Percentiles rank a stretch among this genome's conserved stretches.
Evolutionary conservation across 2,888 invertebrate genomes (phyloP).

Genomic region (Drosophila longiperda): DNA sequence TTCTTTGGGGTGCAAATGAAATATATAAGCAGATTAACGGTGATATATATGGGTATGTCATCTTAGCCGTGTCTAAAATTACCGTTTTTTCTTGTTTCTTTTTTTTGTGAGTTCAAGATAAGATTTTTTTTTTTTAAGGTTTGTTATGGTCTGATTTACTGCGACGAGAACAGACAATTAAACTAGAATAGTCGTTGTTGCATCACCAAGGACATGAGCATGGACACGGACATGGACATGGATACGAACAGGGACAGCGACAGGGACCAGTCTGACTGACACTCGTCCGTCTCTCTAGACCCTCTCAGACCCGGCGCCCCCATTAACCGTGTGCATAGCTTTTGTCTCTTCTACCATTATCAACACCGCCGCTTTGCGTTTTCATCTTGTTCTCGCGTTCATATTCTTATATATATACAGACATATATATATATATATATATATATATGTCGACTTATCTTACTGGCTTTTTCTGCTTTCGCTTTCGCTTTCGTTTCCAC

Average conservation of each 20-base stretch:
- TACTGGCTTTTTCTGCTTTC: slow-evolving; percentile 61
- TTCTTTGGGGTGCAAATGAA: background rate
- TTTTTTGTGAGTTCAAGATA: slow-evolving; percentile 21
- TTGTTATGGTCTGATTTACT: slow-evolving; percentile 70
- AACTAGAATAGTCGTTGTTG: slow-evolving; percentile 60
- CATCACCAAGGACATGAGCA: slow-evolving; percentile 61
- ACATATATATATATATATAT: background rate
- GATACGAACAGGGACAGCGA: background rate
- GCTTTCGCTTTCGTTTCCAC: slow-evolving; percentile 73
- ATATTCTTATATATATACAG: slow-evolving; percentile 4
- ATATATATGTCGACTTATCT: slow-evolving; percentile 30
- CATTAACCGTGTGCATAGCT: slow-evolving; percentile 49
- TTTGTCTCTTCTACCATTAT: slow-evolving; percentile 73
- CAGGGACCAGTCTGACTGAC: slow-evolving; percentile 36
- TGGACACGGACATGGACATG: slow-evolving; percentile 13
- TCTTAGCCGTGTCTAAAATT: background rate
- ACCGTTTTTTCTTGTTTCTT: slow-evolving; percentile 9
- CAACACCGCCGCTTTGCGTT: slow-evolving; percentile 62
- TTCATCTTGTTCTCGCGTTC: slow-evolving; percentile 27
- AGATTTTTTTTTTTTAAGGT: slow-evolving; percentile 28
- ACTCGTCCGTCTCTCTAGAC: slow-evolving; percentile 47
- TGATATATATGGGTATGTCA: background rate
- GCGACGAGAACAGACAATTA: slow-evolving; percentile 70
- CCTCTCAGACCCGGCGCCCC: slow-evolving; percentile 23
- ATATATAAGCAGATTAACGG: background rate